phyloP scores from a whole-genome alignment of 2,797 vertebrate species.

The Scarus forsteni region DNA sequence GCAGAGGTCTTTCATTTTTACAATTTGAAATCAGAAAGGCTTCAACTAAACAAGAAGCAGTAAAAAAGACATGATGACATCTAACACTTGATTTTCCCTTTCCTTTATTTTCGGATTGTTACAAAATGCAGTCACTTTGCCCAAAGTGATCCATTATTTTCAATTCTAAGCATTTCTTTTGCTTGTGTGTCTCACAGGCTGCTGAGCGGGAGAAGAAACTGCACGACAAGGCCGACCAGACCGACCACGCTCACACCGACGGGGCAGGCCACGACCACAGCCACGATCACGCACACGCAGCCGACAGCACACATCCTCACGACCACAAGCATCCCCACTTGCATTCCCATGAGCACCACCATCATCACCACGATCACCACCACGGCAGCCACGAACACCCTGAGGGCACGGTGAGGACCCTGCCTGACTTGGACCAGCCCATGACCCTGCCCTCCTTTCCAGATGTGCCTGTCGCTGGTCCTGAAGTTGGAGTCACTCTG shows the following conservation, averaged over 20 bases:
- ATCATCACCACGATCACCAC: slow-evolving; percentile 79
- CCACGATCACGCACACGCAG: slow-evolving; percentile 13
- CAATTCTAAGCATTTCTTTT: no score
- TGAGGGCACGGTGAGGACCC: slow-evolving; percentile 50
- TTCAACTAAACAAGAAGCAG: no score
- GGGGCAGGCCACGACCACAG: slow-evolving; percentile 13
- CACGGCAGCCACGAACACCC: slow-evolving; percentile 32
- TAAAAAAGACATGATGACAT: no score
- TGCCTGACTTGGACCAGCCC: slow-evolving; percentile 61
- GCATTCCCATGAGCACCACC: slow-evolving; percentile 84
- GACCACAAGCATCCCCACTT: slow-evolving; percentile 82
- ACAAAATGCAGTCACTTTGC: no score
- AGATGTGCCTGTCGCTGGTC: slow-evolving; percentile 30
- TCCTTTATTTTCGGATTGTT: no score
- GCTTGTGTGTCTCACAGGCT: slow-evolving; percentile 57
- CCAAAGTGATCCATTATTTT: no score
- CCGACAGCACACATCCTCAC: slow-evolving; percentile 42
- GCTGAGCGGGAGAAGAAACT: slow-evolving; percentile 73
- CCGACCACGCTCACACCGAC: slow-evolving; percentile 77
- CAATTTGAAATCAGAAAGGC: no score
- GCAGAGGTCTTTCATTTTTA: no score
- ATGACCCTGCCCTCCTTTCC: slow-evolving; percentile 62
- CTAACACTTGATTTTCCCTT: no score
- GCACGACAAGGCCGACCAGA: slow-evolving; percentile 69
- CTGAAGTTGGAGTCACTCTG: slow-evolving; percentile 45